Evolutionary conservation across 2,888 invertebrate genomes (phyloP).

Genomic region (Lasioglossum figueresi): DNA sequence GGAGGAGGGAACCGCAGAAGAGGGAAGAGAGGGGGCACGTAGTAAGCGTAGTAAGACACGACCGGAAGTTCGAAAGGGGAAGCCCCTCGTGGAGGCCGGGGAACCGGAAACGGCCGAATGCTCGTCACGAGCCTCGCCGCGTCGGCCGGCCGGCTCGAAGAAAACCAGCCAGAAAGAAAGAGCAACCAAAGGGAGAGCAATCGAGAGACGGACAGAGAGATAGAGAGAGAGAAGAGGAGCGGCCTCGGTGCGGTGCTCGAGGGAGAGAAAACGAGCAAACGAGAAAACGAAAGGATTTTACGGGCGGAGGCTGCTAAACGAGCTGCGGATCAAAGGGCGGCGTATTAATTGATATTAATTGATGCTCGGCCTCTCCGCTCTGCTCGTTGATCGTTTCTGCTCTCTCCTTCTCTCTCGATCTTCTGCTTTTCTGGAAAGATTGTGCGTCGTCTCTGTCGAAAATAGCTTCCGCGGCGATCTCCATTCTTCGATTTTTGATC

Average conservation of each 20-base stretch:
- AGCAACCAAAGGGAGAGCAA: neutral
- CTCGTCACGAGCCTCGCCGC: conserved; percentile 71
- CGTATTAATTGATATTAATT: conserved; percentile 65
- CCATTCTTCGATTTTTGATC: neutral
- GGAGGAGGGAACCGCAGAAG: conserved; percentile 17
- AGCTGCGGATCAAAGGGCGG: conserved; percentile 55
- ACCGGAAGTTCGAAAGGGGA: conserved; percentile 76
- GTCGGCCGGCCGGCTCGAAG: conserved; percentile 58
- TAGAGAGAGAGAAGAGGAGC: conserved; percentile 16
- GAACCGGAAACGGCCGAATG: conserved; percentile 78
- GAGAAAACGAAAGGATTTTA: conserved; percentile 45
- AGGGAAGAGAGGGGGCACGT: conserved; percentile 55
- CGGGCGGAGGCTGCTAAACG: conserved; percentile 45
- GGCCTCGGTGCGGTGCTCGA: conserved; percentile 43
- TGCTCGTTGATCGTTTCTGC: neutral
- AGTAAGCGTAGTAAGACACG: conserved; percentile 77
- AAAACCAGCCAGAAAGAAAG: conserved; percentile 47
- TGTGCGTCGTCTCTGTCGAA: neutral
- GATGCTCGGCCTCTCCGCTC: conserved; percentile 3
- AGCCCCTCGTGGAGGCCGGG: conserved; percentile 69
- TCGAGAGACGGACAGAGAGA: neutral
- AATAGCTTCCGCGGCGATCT: neutral
- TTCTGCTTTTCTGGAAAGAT: conserved; percentile 14
- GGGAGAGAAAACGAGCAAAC: conserved; percentile 37
- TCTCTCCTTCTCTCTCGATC: neutral